Conservation (phyloP, 2,888 invertebrate genomes). For the Ommatoiulus sabulosus region DNA sequence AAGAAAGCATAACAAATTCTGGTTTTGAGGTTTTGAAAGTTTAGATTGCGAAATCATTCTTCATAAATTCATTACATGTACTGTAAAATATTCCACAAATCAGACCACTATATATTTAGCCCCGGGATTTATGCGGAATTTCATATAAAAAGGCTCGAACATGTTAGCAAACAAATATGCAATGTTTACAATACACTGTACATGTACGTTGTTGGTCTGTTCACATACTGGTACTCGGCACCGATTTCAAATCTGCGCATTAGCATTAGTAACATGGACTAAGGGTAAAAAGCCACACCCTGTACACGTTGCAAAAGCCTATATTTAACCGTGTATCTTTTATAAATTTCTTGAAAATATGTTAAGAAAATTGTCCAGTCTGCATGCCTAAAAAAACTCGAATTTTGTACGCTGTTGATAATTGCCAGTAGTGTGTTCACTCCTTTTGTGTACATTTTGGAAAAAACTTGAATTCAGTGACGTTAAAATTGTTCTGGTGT, state of each 20-base stretch:
- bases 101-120: neutral
- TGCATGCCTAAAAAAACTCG: too few species aligned
- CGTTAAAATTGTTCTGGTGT: too few species aligned
- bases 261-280: neutral
- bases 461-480: too few species aligned
- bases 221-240: neutral
- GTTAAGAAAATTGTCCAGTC: neutral
- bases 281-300: slow-evolving; percentile 13
- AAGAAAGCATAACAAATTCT: neutral
- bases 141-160: neutral
- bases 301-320: neutral
- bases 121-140: too few species aligned
- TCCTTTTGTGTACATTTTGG: too few species aligned
- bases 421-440: too few species aligned
- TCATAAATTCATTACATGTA: neutral
- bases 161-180: neutral
- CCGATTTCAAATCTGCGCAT: neutral
- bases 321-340: neutral
- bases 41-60: neutral
- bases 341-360: neutral
- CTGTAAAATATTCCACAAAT: neutral
- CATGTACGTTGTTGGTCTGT: too few species aligned
- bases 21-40: neutral
- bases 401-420: too few species aligned
- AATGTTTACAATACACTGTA: too few species aligned